phyloP scores from a whole-genome alignment of 2,888 invertebrate genomes.

The Adelphocoris suturalis region DNA sequence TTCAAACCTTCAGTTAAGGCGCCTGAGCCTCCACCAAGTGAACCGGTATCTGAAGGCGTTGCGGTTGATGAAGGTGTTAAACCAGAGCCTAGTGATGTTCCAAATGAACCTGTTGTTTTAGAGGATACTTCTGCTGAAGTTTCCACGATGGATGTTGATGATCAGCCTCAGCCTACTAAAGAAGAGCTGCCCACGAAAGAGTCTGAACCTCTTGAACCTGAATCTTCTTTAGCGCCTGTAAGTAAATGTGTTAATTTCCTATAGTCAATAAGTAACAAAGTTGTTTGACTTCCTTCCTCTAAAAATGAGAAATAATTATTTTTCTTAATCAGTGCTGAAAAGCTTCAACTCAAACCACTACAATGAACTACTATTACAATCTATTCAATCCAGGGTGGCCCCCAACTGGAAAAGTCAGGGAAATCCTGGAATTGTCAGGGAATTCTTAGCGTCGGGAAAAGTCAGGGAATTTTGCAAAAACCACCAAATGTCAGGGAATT shows the following conservation, averaged over 20 bases:
- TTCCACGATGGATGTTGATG: background rate
- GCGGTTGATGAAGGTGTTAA: background rate
- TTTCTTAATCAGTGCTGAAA: no score
- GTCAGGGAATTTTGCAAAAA: no score
- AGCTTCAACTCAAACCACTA: no score
- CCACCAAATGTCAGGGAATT: no score
- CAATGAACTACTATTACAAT: no score
- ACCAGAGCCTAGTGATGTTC: background rate
- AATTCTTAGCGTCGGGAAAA: no score
- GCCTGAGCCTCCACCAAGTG: background rate
- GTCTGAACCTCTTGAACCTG: background rate
- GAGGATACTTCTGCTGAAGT: background rate
- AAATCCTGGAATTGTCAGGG: no score
- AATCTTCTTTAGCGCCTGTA: background rate
- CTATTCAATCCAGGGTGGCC: no score
- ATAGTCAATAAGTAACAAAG: background rate
- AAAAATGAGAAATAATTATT: no score
- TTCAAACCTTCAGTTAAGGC: background rate
- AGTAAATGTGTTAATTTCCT: no score
- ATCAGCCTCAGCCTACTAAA: background rate
- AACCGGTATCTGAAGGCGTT: background rate
- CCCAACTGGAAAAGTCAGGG: no score
- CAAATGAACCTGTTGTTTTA: background rate
- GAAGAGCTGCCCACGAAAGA: background rate
- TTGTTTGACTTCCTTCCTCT: background rate